phyloP scores from a whole-genome alignment of 2,113 vertebrate species.

The Neodon shergylaensis region DNA sequence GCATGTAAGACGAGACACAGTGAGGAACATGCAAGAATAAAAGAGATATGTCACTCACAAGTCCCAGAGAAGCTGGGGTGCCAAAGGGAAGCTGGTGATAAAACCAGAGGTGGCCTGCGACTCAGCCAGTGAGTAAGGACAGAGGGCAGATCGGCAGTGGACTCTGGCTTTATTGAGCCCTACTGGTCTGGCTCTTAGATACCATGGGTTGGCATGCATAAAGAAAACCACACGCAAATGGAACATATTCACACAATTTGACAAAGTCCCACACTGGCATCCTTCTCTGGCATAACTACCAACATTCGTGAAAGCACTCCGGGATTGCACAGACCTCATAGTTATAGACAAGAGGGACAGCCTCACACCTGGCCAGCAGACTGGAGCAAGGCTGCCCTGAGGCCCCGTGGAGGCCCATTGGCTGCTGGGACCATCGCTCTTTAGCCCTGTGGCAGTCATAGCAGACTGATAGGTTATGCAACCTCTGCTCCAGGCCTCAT shows the following conservation, averaged over 20 bases:
- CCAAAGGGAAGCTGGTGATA: not conserved
- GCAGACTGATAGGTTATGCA: too few relatives aligned
- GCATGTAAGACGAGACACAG: not conserved
- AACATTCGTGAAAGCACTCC: fast-evolving
- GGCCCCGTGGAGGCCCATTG: not conserved
- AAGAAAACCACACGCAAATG: not conserved
- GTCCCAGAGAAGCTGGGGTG: not conserved
- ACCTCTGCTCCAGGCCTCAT: not conserved
- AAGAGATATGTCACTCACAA: not conserved
- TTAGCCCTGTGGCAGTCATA: not conserved
- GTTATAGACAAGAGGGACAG: not conserved
- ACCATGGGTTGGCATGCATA: too few relatives aligned
- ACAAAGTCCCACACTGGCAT: not conserved
- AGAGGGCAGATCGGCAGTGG: too few relatives aligned
- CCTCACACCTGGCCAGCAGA: too few relatives aligned
- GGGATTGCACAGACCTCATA: not conserved
- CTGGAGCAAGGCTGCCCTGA: not conserved
- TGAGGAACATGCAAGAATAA: not conserved
- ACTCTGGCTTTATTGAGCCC: not conserved
- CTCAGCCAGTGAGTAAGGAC: not conserved
- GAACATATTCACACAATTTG: too few relatives aligned
- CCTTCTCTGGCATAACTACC: too few relatives aligned
- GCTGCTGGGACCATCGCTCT: not conserved
- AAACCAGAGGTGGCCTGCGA: not conserved
- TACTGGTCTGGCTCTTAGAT: not conserved